A percentile compares a stretch with the other conserved stretches of the same genome.
phyloP scores from a whole-genome alignment of 2,888 invertebrate genomes.

The Entomobrya proxima region DNA sequence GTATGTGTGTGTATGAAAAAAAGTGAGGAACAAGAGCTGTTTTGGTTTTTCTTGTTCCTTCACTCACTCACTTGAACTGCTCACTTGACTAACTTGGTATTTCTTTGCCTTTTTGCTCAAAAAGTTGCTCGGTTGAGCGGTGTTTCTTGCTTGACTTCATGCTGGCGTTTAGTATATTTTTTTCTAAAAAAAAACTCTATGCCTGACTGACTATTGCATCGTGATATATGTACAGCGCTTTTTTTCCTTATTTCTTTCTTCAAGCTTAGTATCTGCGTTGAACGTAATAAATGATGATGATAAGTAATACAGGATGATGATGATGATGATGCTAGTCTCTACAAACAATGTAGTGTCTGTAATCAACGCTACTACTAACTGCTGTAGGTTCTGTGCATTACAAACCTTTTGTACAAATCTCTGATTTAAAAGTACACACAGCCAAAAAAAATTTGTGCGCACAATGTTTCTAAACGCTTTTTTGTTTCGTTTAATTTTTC shows the following conservation, averaged over 20 bases:
- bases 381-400: no score
- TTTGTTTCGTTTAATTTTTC: slow-evolving; percentile 29
- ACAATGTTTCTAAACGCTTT: slow-evolving; percentile 23
- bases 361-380: no score
- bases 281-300: not conserved
- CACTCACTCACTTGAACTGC: slow-evolving; percentile 13
- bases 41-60: slow-evolving; percentile 39
- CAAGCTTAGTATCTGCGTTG: not conserved
- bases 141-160: slow-evolving; percentile 68
- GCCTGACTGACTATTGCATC: slow-evolving; percentile 68
- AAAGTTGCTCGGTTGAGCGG: slow-evolving; percentile 66
- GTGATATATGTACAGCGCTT: slow-evolving; percentile 64
- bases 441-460: no score
- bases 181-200: slow-evolving; percentile 53
- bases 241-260: not conserved
- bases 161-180: slow-evolving; percentile 45
- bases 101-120: slow-evolving; percentile 29
- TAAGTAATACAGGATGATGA: slow-evolving; percentile 13
- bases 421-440: no score
- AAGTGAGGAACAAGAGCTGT: slow-evolving; percentile 44
- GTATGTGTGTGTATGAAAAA: slow-evolving; percentile 7
- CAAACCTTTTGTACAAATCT: no score
- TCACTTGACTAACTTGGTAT: not conserved
- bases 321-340: no score
- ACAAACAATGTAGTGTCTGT: not conserved